These are phyloP conservation scores for Trachythela sp. DNA, from an alignment of 64 coral and sea anemone species.

Conservation along the genomic window DNA sequence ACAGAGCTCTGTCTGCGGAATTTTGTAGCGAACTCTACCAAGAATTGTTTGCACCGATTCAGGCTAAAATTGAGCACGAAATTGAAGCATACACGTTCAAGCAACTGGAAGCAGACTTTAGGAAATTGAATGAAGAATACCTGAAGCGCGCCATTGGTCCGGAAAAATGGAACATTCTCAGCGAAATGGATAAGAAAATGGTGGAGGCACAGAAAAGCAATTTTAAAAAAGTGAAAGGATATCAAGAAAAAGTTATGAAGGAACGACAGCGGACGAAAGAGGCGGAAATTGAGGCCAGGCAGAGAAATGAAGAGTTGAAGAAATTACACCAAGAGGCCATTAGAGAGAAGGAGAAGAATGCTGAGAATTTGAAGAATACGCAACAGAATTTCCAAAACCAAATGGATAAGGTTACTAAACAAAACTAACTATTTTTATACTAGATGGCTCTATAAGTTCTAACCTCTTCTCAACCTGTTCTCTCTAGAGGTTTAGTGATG, in stretches of 20 bases:
- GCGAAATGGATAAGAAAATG: conserved; percentile 21
- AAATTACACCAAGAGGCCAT: background rate
- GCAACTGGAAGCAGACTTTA: background rate
- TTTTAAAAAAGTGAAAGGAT: conserved; percentile 10
- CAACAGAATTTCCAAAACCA: background rate
- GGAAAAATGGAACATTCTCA: conserved; percentile 10
- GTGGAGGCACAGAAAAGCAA: conserved; percentile 6
- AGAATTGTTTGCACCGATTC: conserved; percentile 12
- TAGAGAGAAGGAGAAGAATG: conserved; percentile 7
- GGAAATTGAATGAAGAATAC: background rate
- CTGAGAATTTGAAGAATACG: background rate
- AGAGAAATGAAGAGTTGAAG: background rate
- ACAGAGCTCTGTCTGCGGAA: background rate
- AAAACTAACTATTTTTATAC: no score
- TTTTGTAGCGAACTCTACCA: background rate
- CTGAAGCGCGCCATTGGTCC: background rate
- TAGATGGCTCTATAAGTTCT: background rate
- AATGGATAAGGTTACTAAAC: background rate
- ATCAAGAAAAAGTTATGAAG: conserved; percentile 9
- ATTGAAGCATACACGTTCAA: conserved; percentile 14
- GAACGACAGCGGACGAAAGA: background rate
- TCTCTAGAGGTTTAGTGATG: background rate
- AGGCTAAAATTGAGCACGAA: background rate
- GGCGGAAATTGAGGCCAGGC: background rate
- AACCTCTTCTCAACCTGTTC: background rate